Conservation (phyloP, 2,888 invertebrate species). For the Phalera bucephala region DNA sequence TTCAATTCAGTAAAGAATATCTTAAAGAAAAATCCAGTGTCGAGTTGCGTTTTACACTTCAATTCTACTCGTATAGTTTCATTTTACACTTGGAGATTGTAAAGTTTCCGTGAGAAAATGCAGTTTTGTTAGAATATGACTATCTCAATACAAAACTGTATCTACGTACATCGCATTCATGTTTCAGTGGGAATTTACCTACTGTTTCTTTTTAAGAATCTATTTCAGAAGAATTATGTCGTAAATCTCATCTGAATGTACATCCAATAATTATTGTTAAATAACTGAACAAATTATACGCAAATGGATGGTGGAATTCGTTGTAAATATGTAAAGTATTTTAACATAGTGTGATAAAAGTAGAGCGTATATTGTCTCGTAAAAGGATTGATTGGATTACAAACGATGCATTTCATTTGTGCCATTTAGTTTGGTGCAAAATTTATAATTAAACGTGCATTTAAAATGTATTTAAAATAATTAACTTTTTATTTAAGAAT, state of each 20-base stretch:
- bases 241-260: not conserved
- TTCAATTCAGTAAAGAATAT: conserved; percentile 9
- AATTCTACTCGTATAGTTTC: not conserved
- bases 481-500: too few relatives aligned
- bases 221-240: not conserved
- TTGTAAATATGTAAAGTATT: conserved; percentile 37
- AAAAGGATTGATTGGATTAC: too few relatives aligned
- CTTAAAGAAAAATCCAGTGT: conserved; percentile 3
- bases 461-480: too few relatives aligned
- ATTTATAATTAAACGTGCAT: too few relatives aligned
- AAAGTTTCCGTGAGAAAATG: conserved; percentile 1
- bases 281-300: not conserved
- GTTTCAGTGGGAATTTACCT: not conserved
- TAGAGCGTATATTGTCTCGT: conserved; percentile 10
- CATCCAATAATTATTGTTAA: too few relatives aligned
- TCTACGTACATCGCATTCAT: not conserved
- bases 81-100: conserved; percentile 4
- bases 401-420: too few relatives aligned
- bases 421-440: too few relatives aligned
- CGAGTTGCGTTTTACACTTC: not conserved
- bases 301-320: conserved; percentile 25
- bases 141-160: not conserved
- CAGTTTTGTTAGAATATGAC: not conserved
- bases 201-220: not conserved
- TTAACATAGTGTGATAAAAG: conserved; percentile 14